These are phyloP conservation scores for Ailuropoda melanoleuca DNA, from an alignment of 2,113 vertebrate species.

Conservation along the genomic window DNA sequence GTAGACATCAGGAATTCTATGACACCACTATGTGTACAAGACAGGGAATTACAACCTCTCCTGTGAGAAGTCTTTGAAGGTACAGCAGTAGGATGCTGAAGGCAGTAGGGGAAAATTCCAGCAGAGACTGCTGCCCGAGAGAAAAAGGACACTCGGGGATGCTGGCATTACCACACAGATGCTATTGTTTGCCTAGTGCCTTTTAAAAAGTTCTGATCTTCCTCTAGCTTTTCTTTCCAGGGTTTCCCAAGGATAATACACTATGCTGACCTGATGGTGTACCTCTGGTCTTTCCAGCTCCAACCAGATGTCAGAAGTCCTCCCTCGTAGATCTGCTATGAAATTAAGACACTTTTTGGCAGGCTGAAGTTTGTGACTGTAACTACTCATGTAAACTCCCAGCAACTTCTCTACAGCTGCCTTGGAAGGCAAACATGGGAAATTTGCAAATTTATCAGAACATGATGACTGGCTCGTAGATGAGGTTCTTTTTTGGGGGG, in stretches of 20 bases:
- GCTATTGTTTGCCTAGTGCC: not conserved
- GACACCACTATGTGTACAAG: not conserved
- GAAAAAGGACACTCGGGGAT: not conserved
- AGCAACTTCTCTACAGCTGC: conserved; percentile 58
- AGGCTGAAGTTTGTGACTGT: conserved; percentile 54
- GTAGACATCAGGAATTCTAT: not conserved
- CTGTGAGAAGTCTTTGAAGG: not conserved
- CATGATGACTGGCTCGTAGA: conserved; percentile 18
- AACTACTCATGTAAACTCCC: conserved; percentile 65
- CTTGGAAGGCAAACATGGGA: conserved; percentile 63
- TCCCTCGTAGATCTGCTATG: conserved; percentile 43
- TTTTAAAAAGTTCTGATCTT: conserved; percentile 16
- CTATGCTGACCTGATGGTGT: conserved; percentile 52
- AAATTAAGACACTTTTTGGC: conserved; percentile 69
- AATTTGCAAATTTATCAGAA: conserved; percentile 60
- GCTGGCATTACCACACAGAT: not conserved
- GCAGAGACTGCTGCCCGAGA: not conserved
- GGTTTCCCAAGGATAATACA: conserved; percentile 64
- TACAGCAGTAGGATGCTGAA: not conserved
- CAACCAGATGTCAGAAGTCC: conserved; percentile 64
- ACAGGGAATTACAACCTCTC: not conserved
- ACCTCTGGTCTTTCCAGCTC: conserved; percentile 51
- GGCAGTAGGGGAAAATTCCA: not conserved
- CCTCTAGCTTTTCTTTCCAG: not conserved
- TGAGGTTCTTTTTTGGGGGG: not conserved